These are phyloP conservation scores for Periophthalmodon schlosseri DNA, from an alignment of 2,113 vertebrate genomes.

Conservation along the genomic window DNA sequence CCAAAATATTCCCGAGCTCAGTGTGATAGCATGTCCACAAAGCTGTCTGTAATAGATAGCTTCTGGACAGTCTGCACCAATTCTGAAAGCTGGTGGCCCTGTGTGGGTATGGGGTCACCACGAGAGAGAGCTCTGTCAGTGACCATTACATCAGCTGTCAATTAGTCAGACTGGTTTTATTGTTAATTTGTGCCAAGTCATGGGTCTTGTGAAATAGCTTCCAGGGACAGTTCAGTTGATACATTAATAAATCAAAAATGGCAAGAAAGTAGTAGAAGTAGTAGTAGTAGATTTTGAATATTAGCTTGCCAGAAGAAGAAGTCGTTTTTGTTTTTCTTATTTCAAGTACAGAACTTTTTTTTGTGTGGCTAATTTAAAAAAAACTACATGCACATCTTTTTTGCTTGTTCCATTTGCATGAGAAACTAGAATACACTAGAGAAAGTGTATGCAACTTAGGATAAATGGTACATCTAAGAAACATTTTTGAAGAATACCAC, in stretches of 20 bases:
- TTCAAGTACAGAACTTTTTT: too few species aligned
- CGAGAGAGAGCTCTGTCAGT: background rate
- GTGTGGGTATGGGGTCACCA: background rate
- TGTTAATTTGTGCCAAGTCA: slow-evolving; percentile 4
- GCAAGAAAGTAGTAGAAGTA: too few species aligned
- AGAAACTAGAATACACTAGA: too few species aligned
- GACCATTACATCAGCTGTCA: slow-evolving; percentile 9
- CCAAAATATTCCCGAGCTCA: slow-evolving; percentile 15
- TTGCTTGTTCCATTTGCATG: too few species aligned
- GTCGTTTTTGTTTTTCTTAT: too few species aligned
- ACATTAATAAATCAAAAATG: background rate
- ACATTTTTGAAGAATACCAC: too few species aligned
- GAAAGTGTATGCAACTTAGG: too few species aligned
- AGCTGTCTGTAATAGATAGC: slow-evolving; percentile 17
- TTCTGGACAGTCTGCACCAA: background rate
- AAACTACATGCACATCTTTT: too few species aligned
- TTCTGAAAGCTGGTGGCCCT: slow-evolving; percentile 3
- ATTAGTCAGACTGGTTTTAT: background rate
- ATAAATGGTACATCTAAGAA: too few species aligned
- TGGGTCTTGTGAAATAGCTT: background rate
- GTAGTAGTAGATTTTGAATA: too few species aligned
- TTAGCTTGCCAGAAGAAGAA: too few species aligned
- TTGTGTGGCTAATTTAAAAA: too few species aligned
- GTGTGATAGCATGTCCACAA: slow-evolving; percentile 16
- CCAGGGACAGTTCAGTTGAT: background rate